Conservation (phyloP, 2,113 vertebrate species). For the Tapirus terrestris region DNA sequence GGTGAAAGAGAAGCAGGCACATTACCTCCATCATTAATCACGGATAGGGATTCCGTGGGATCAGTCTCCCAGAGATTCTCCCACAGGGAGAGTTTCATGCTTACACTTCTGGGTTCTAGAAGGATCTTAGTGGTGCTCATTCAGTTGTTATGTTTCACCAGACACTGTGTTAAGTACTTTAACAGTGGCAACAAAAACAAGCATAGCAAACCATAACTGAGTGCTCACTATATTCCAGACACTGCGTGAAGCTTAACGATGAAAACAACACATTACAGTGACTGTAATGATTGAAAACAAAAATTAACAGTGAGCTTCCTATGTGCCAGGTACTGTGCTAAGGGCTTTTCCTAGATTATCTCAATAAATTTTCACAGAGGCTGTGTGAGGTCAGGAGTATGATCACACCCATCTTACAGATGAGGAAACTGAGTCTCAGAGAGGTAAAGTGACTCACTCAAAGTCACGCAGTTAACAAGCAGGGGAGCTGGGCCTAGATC, state of each 20-base stretch:
- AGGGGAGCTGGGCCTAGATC: background rate
- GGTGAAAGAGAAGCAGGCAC: background rate
- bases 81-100: background rate
- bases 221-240: fast-evolving
- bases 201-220: fast-evolving
- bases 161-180: background rate
- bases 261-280: fast-evolving
- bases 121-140: fast-evolving
- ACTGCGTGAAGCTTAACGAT: fast-evolving
- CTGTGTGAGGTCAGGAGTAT: background rate
- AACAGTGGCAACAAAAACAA: background rate
- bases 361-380: background rate
- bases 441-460: background rate
- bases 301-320: fast-evolving
- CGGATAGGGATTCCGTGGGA: fast-evolving
- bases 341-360: background rate
- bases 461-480: background rate
- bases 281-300: background rate
- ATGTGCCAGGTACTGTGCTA: fast-evolving
- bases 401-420: background rate
- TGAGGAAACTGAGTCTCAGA: background rate
- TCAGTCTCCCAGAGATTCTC: no score
- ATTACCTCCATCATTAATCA: background rate
- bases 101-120: fast-evolving
- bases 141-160: fast-evolving